Evolutionary conservation across 1,140 invertebrate genomes (phyloP).

Genomic region (Propsilocerus akamusi): DNA sequence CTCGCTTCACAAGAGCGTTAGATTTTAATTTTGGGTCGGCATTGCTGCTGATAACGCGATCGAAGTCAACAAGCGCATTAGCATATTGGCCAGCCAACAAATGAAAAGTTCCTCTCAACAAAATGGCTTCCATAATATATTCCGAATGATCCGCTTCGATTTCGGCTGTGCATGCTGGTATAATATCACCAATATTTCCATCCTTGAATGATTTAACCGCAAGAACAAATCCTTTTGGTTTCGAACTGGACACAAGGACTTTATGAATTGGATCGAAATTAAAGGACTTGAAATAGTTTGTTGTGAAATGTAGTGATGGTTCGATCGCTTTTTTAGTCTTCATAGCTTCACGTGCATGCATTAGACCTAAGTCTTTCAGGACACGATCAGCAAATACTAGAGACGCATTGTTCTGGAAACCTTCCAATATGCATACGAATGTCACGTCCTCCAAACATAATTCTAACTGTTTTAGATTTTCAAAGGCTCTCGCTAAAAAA

Average conservation of each 20-base stretch:
- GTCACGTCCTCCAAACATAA: conserved; percentile 81
- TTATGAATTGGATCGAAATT: conserved; percentile 52
- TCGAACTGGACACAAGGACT: conserved; percentile 19
- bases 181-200: conserved; percentile 58
- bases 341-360: conserved; percentile 51
- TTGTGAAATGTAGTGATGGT: conserved; percentile 69
- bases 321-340: conserved; percentile 44
- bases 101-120: conserved; percentile 68
- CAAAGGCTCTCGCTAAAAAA: conserved; percentile 69
- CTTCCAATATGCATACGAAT: conserved; percentile 75
- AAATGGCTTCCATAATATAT: conserved; percentile 41
- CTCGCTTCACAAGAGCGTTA: conserved; percentile 82
- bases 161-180: conserved; percentile 62
- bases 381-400: conserved; percentile 69
- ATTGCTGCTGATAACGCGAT: conserved; percentile 35
- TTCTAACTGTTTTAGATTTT: conserved; percentile 56
- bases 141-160: conserved; percentile 35
- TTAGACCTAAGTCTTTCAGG: conserved; percentile 50
- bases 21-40: conserved; percentile 41
- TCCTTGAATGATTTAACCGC: conserved; percentile 44
- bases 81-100: conserved; percentile 52
- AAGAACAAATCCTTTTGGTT: conserved; percentile 35
- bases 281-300: conserved; percentile 72
- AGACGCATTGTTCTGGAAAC: conserved; percentile 61
- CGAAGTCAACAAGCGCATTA: conserved; percentile 52